Evolutionary conservation across 2,113 vertebrate genomes (phyloP), one percentile per base, ranked within the genome.

Genomic region (Prinia subflava): DNA sequence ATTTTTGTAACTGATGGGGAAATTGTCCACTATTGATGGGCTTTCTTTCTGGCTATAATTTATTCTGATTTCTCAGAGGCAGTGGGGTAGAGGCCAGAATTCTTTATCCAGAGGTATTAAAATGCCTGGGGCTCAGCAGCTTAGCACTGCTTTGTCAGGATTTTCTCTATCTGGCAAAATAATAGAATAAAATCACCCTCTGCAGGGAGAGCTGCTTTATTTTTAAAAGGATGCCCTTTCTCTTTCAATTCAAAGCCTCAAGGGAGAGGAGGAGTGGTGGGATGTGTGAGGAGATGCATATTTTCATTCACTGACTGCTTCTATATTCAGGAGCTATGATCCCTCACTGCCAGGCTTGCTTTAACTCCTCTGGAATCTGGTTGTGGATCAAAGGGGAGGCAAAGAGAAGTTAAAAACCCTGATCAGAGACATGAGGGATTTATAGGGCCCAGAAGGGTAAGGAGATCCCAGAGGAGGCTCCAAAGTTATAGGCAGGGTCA

Each of bases 121-220:
- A 92, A 82, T 79, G 62, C 86, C 68, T 82, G 49, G 24, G 86
- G 80, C 94, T 93, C 76, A 87, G 77, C 23, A 75, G 83, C 69
- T 92, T 88, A 94, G 59, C 27, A 4, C 52, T 76, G 70, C 89
- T 95, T 92, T 94, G 83, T 94, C 86, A 84, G 83, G 83, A 81
- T 87, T 89, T 89, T 88, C 76, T 84, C 73, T 46, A 49, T 89
- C 76, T 92, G 83, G 27, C 35, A 77, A 94, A 93, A 93, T 83
- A 96, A 89, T 41, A 35, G 83, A 78, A 88, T 60, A 71, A 90
- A 86, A 89, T 78, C 47, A 60, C 42, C 71, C 41, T 49, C 35
- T 42, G 47, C 56, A 71, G 64, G 68, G n/a, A 83, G 47, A 87
- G 52, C 68, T 87, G 15, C 62, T 92, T 92, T 79, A 33, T 65